Conservation (phyloP, 2,888 invertebrate genomes). For the Gymnosoma rotundatum region DNA sequence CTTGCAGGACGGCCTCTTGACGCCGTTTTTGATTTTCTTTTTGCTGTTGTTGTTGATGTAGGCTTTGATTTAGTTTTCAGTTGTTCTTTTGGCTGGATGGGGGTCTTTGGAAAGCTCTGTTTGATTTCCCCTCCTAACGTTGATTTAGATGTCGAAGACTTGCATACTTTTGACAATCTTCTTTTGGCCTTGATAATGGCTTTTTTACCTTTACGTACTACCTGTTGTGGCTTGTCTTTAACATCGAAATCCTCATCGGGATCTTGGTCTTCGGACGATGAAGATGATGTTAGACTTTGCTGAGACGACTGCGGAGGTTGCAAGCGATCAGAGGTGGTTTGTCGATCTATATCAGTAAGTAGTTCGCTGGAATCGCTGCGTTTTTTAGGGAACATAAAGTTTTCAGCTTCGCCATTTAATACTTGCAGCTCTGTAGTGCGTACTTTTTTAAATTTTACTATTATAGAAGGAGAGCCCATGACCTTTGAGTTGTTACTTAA, state of each 20-base stretch:
- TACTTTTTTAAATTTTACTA: constrained; percentile 89
- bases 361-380: constrained; percentile 78
- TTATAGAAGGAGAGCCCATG: constrained; percentile 83
- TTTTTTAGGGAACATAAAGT: constrained; percentile 92
- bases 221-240: neutral
- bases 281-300: constrained; percentile 71
- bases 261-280: constrained; percentile 56
- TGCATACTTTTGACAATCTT: constrained; percentile 56
- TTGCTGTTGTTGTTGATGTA: constrained; percentile 52
- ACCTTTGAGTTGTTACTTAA: constrained; percentile 68
- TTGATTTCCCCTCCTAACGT: constrained; percentile 54
- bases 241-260: constrained; percentile 43
- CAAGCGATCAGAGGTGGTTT: constrained; percentile 81
- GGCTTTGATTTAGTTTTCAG: constrained; percentile 67
- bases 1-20: constrained; percentile 33
- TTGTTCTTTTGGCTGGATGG: constrained; percentile 81
- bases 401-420: constrained; percentile 92
- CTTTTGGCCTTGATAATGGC: constrained; percentile 72
- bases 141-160: constrained; percentile 47
- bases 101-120: constrained; percentile 81
- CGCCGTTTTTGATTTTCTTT: constrained; percentile 58
- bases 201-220: constrained; percentile 53
- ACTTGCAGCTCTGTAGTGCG: constrained; percentile 88
- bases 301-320: constrained; percentile 75
- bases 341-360: constrained; percentile 83